These are phyloP conservation scores for Phycodurus eques DNA, from an alignment of 2,113 vertebrate genomes.

Conservation along the genomic window DNA sequence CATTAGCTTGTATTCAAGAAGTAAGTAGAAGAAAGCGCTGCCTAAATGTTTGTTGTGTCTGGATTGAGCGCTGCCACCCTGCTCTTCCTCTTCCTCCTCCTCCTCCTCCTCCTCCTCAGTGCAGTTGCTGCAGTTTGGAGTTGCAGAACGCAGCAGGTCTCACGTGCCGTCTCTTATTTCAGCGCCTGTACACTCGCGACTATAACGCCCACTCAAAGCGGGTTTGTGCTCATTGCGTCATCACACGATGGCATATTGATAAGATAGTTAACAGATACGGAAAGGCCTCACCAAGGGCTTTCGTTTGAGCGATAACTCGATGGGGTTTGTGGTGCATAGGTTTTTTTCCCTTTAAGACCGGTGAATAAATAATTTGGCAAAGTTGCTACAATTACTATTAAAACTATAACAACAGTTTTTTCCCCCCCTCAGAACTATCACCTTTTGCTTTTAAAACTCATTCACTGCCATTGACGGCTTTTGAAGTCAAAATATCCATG, in stretches of 20 bases:
- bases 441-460: no score
- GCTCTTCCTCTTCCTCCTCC: constrained; percentile 3
- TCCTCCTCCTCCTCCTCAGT: constrained; percentile 13
- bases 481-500: no score
- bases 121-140: constrained; percentile 26
- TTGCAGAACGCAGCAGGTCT: constrained; percentile 26
- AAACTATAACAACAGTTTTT: no score
- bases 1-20: not conserved
- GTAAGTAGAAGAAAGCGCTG: not conserved
- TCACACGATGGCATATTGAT: not conserved
- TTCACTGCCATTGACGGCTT: no score
- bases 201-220: not conserved
- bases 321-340: not conserved
- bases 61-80: constrained; percentile 12
- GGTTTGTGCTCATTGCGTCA: not conserved
- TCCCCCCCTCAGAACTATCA: no score
- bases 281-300: not conserved
- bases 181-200: constrained; percentile 10
- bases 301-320: no score
- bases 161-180: constrained; percentile 57
- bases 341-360: no score
- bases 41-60: constrained; percentile 14
- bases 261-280: not conserved
- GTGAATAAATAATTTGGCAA: no score
- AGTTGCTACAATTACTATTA: no score